Evolutionary conservation across 2,113 vertebrate genomes (phyloP), one percentile per base, ranked within the genome.

Genomic region (Dascyllus trimaculatus): DNA sequence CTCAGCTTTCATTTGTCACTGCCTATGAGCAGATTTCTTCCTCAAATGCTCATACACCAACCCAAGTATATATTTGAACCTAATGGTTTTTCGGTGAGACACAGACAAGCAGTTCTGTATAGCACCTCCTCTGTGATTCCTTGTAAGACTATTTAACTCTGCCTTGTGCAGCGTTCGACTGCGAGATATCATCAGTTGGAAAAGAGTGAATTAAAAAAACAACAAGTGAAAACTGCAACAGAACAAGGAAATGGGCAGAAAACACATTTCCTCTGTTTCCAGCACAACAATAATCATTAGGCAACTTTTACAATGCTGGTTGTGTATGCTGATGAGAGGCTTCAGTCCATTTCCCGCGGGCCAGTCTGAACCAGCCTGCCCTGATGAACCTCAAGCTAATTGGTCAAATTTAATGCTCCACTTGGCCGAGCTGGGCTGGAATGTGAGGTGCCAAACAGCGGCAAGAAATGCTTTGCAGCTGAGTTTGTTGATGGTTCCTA

Each of bases 351-450:
- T 89, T 81, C 72, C 24, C 4, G 4, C 0, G 6, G 24, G 57
- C 65, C 65, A 22, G 60, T 65, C 75, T 78, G 59, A 72, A 53
- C 69, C 73, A 21, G 71, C 71, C 66, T 67, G 57, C 78, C 73
- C 69, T 63, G 75, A 76, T 73, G 53, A 70, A 87, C 74, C 72
- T 65, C 52, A 7, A 68, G 40, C 29, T 86, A 85, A 86, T 78
- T 83, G 76, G 74, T 78, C 71, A 51, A 68, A 90, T 83, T 70
- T 69, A 79, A 81, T 29, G 86, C 83, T 89, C 87, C 74, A 77
- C 64, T 83, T 86, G 79, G 78, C 76, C 26, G 21, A 71, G 62
- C 40, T 35, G 52, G 56, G 63, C 73, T 67, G 75, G 77, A 85
- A 85, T 70, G 84, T 0, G 71, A 84, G 69, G 70, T 74, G 77